Evolutionary conservation across 2,888 invertebrate species (phyloP), one percentile per base, ranked within the genome.

Genomic region (Mesoligia furuncula): DNA sequence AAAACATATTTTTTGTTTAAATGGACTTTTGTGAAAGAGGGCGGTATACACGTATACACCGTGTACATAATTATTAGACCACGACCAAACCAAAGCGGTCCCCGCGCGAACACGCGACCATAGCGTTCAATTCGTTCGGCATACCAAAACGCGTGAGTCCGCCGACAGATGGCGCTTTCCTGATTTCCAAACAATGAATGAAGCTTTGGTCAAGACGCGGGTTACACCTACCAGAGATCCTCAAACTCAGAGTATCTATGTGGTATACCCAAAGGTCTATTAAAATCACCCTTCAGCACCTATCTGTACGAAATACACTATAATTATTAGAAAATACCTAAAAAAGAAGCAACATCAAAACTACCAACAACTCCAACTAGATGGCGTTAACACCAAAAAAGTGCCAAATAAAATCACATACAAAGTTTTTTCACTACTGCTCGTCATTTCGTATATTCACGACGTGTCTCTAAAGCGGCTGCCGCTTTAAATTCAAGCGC

Each of bases 401-500:
- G 85, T 73, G 73, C 72, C 15, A 62, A 51, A 62, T 57, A 57
- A 80, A 73, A 75, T 72, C 73, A 85, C 81, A 64, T 48, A 48
- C 24, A 75, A 51, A 31, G 62, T 76, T 70, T 9, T 51, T 81
- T 67, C 66, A 76, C 80, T 36, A 75, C 36, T 24, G 59, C 17
- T 48, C 76, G 76, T 82, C 77, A 66, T 42, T 65, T 79, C 7
- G 24, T 78, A 27, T 67, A 78, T 59, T 78, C 67, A 31, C 66
- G 76, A 45, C 70, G 73, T 24, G 66, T 61, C 36, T 85, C 81
- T 13, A 54, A 39, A 1, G 9, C 39, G 65, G 51, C 27, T 24
- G 1, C 15, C n/a, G 59, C 81, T 62, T 8, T 27, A 15, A 4
- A 65, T 65, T 95, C 94, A 97, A 71, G 97, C 97, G 1, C 96